Base-by-base conservation (phyloP, 2,888 invertebrate genomes). In the Agriotes lineatus region DNA sequence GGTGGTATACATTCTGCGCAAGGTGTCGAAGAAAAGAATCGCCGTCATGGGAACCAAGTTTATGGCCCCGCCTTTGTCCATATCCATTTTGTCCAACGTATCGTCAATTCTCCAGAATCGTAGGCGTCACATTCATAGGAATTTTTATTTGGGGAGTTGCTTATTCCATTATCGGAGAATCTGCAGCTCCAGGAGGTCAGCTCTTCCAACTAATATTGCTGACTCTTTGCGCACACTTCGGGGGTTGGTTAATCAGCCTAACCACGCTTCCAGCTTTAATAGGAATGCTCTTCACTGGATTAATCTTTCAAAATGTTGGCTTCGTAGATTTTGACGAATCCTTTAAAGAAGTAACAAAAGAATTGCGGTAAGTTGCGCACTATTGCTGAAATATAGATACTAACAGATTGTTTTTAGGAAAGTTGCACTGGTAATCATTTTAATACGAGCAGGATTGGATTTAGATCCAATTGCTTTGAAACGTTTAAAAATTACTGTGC, bases 391-490 rank as follows among this genome's bases (percentile, higher is more conserved):
- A n/a, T n/a, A n/a, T n/a, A n/a, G 14, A 3, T 6, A 16, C 9
- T 20, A 20, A 58, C 59, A 56, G 62, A 67, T 75, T 74, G 74
- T 70, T 71, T 88, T 89, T 87, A 95, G 97, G 81, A 94, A 94
- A 88, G 90, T 96, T 61, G 96, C 97, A 12, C 86, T 98, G 79
- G 95, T 96, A 5, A 94, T 97, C 70, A 97, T 98, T 76, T 87
- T 98, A 76, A 94, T 93, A 39, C 88, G 97, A 83, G 98, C 97
- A 69, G 98, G 98, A 14, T 87, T 98, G 77, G 97, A 97, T 82
- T 87, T 98, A 82, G 97, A 98, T 82, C 95, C 96, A 1, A 86
- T 87, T 57, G 96, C 96, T 1, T 87, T 98, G 84, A 92, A 91
- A 82, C 91, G 92, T 76, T 88, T 96, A 73, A 95, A 93, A 82